Base-by-base conservation (phyloP, 2,797 vertebrate genomes). In the Chelon labrosus region DNA sequence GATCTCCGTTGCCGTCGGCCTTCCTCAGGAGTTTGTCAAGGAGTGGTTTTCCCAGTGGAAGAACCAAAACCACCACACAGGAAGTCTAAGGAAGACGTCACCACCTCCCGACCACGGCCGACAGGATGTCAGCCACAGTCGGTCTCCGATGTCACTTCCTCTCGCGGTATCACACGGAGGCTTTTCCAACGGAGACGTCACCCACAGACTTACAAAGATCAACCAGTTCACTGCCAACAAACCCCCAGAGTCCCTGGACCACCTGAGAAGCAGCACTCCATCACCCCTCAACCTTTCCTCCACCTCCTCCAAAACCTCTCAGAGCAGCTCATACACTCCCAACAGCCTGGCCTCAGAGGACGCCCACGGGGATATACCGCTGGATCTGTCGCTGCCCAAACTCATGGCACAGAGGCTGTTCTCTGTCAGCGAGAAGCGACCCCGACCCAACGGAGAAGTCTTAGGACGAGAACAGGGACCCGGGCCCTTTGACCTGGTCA, bases 331-430 rank as follows among this genome's bases (percentile, higher is more conserved):
- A 39, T 97, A 97, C 95, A 98, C 97, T 92, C 97, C 97, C 89
- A 99, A 98, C 94, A 97, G 97, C 95, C 96, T 97, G 76, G 96
- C 94, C 46, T 97, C 96, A 0, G 97, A 98, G 94, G 97, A 98
- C 63, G 92, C 95, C 70, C 96, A 96, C 72, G 96, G 96, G 82
- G 97, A 99, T 11, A 54, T 37, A 89, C 98, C 98, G 75, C 95
- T 99, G 92, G 98, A 99, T 93, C 95, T 99, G 93, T 98, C 98
- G 20, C 95, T 99, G 94, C 97, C 98, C 94, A 99, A 97, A 97
- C 95, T 96, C 86, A 93, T 96, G 95, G 95, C 92, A 59, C 95
- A 95, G 89, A 95, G 96, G 93, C 91, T 95, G 82, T 70, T 95
- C 91, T 94, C 95, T 84, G 77, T 93, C 69, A 93, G 93, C 84